Percentiles rank a stretch among this genome's conserved stretches.
These are phyloP conservation scores for Drosophila trapezifrons DNA, from an alignment of 1,140 invertebrate genomes.

Conservation along the genomic window DNA sequence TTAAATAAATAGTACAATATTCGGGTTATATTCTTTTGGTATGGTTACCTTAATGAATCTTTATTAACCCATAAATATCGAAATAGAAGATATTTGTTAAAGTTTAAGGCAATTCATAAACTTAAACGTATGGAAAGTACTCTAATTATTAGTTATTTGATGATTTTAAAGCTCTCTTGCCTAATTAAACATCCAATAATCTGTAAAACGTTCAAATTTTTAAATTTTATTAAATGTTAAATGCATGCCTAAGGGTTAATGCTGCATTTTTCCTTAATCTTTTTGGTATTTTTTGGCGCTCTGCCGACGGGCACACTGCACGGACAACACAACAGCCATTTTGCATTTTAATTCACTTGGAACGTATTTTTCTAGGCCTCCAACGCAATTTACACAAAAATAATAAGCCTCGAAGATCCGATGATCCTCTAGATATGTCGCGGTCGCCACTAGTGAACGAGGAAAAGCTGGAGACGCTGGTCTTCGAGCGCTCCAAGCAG, in stretches of 20 bases:
- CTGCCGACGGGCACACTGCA: constrained; percentile 4
- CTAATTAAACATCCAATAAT: too few species aligned
- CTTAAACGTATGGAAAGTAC: too few species aligned
- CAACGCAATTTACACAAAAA: neutral
- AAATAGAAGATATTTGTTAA: too few species aligned
- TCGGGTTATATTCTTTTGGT: too few species aligned
- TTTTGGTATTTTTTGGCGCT: constrained; percentile 16
- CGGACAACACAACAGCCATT: constrained; percentile 18
- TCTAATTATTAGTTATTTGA: too few species aligned
- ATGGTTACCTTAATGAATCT: too few species aligned
- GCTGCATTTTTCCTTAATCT: neutral
- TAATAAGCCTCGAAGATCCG: neutral
- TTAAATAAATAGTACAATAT: too few species aligned
- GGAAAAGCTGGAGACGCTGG: constrained; percentile 47
- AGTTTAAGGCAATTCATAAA: too few species aligned
- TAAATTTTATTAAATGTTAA: too few species aligned
- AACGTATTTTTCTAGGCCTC: neutral
- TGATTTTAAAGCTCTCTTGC: too few species aligned
- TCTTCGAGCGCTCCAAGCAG: constrained; percentile 56
- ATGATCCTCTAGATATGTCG: constrained; percentile 35
- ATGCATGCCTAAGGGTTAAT: neutral
- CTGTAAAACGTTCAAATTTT: too few species aligned
- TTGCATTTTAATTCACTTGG: constrained; percentile 17
- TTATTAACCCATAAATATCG: too few species aligned
- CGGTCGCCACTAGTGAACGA: constrained; percentile 33